These are phyloP conservation scores for Columbina picui DNA, from an alignment of 2,113 vertebrate genomes.

Conservation along the genomic window DNA sequence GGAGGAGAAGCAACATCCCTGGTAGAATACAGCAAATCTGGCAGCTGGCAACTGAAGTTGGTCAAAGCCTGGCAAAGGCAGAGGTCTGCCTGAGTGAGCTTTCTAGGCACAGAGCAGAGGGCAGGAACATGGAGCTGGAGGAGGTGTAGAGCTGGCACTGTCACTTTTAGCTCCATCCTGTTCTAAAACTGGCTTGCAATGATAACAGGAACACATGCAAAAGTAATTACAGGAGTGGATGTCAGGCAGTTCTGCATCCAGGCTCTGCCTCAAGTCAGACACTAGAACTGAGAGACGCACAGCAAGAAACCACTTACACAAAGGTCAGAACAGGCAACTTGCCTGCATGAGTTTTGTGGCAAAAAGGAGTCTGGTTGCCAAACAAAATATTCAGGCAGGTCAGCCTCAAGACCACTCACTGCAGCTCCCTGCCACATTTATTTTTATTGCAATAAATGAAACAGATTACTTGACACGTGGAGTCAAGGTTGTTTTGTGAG, in stretches of 20 bases:
- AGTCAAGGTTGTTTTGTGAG: background rate
- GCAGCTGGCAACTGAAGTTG: background rate
- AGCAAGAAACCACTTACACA: background rate
- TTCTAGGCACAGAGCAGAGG: background rate
- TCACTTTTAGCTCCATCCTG: background rate
- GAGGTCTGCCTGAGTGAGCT: background rate
- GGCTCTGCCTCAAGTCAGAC: background rate
- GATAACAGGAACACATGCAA: background rate
- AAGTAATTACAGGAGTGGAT: background rate
- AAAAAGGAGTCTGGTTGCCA: background rate
- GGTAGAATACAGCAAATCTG: background rate
- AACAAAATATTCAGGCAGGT: background rate
- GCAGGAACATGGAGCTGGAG: background rate
- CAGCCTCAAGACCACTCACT: background rate
- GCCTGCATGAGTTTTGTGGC: background rate
- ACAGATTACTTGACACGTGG: background rate
- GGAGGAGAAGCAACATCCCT: background rate
- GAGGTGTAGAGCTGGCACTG: background rate
- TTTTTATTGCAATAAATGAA: background rate
- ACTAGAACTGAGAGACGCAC: fast-evolving
- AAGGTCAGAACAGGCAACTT: background rate
- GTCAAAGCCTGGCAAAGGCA: background rate
- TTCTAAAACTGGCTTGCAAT: background rate
- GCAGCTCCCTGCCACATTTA: background rate
- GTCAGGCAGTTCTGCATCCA: background rate